Base-by-base conservation (phyloP, 2,888 invertebrate species). In the Eupithecia subfuscata region DNA sequence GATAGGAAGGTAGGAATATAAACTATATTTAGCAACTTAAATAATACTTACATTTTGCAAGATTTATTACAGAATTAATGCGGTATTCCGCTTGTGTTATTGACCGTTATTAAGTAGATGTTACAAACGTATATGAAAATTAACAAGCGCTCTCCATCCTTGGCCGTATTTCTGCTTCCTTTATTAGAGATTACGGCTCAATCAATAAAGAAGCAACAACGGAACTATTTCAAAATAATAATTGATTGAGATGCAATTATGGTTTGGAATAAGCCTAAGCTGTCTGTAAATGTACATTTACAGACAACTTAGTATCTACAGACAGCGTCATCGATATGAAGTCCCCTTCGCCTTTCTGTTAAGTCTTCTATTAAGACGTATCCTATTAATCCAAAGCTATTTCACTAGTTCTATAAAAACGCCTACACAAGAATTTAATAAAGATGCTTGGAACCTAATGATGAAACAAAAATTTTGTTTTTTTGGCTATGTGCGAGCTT, bases 161-260 rank as follows among this genome's bases (percentile, higher is more conserved):
- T 77, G 77, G 64, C 74, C 74, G 74, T 67, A 77, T 77, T 77
- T 48, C 77, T 63, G 74, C 43, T 75, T 74, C 77, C 74, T 77
- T 40, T 56, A 64, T 40, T 76, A 73, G 40, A 69, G 65, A 67
- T 72, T 68, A 74, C 70, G 60, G n/a, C 34, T 16, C 25, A 71
- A 71, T 56, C 70, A 60, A 67, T 69, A 60, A 52, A 75, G 30
- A 68, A 52, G 65, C 75, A 75, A 65, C 70, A 74, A 34, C 67
- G 74, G 73, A 75, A 69, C 63, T 40, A 4, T 60, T 40, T 70
- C n/a, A 30, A 56, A 75, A 78, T 43, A 70, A 75, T 48, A 6
- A 69, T 43, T 64, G 34, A 71, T 70, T 45, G 74, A 67, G 40
- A 16, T 16, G 34, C 22, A 30, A 64, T 14, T 34, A 64, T 63